A percentile compares a stretch with the other conserved stretches of the same genome.
Conservation (phyloP, 2,888 invertebrate species). For the Andrena haemorrhoa region DNA sequence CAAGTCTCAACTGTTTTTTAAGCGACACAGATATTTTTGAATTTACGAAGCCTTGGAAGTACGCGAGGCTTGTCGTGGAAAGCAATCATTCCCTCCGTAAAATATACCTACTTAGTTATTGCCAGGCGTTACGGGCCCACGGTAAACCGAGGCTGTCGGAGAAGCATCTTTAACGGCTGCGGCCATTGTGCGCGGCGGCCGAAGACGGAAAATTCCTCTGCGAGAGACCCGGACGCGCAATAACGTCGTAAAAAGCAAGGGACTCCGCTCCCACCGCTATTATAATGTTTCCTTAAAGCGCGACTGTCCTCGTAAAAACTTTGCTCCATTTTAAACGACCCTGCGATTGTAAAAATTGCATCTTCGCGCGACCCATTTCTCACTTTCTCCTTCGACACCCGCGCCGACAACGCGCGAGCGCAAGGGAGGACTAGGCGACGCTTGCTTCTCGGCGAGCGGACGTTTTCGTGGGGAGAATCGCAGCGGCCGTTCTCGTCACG, state of each 20-base stretch:
- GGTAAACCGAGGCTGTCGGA: not conserved
- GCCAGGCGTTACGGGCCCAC: not conserved
- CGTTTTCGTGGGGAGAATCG: not conserved
- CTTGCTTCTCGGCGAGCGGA: not conserved
- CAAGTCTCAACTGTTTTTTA: no score
- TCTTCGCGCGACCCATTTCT: not conserved
- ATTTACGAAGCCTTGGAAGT: no score
- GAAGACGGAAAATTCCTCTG: constrained; percentile 43
- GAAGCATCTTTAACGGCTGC: not conserved
- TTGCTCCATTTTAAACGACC: constrained; percentile 76
- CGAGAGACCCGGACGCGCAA: constrained; percentile 39
- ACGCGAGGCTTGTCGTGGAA: no score
- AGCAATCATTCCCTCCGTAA: not conserved
- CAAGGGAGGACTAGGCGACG: not conserved
- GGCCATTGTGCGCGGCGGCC: constrained; percentile 16
- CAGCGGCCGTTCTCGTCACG: no score
- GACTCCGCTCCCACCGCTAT: constrained; percentile 40
- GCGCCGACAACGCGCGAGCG: not conserved
- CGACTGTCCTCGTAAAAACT: constrained; percentile 68
- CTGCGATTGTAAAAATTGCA: constrained; percentile 61
- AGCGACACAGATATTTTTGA: no score
- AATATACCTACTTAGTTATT: constrained; percentile 6
- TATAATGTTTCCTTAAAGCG: constrained; percentile 37
- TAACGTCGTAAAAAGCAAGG: constrained; percentile 61
- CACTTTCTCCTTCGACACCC: not conserved